Evolutionary conservation across 2,888 invertebrate genomes (phyloP), one percentile per base, ranked within the genome.

Genomic region (Harpalus rubripes): DNA sequence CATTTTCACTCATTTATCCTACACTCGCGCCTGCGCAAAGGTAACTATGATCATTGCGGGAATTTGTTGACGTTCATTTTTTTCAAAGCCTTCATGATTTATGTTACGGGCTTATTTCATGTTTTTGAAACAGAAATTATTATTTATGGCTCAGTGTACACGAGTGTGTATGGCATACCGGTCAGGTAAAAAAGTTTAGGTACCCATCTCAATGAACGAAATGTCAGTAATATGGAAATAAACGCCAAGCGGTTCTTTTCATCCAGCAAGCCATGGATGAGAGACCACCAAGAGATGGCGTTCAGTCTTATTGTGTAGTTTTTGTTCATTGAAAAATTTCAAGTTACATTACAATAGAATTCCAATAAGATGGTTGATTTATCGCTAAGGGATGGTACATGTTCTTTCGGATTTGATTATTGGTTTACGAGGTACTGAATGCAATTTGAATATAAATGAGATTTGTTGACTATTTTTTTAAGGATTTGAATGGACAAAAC

Each of bases 161-260:
- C 41, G 26, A 26, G 18, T 22, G 63, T 63, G 63, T 12, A 22
- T 63, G 10, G 18, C 1, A 22, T 22, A 59, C 39, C 22, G 26
- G 26, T 15, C 74, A 76, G 61, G 59, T 41, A 74, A 59, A 32
- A 72, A 58, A 74, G 32, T 22, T 41, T 74, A 61, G 59, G 72
- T 52, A 52, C n/a, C 16, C 22, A n/a, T 7, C 22, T 41, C 15
- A 58, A n/a, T 58, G 61, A 44, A 74, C 74, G 72, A 74, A 61
- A 83, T 61, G 78, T 76, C 63, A 52, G 78, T 78, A 84, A 84
- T 84, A 84, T 84, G 84, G 84, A 78, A 84, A 84, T 84, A 84
- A 78, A 65, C 52, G 44, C 39, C 22, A 15, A 15, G 58, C 59
- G 59, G 79, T 12, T 41, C 41, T 39, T 61, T 80, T 80, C 7